These are phyloP conservation scores for Sitta europaea DNA, from an alignment of 2,113 vertebrate genomes.

Conservation along the genomic window DNA sequence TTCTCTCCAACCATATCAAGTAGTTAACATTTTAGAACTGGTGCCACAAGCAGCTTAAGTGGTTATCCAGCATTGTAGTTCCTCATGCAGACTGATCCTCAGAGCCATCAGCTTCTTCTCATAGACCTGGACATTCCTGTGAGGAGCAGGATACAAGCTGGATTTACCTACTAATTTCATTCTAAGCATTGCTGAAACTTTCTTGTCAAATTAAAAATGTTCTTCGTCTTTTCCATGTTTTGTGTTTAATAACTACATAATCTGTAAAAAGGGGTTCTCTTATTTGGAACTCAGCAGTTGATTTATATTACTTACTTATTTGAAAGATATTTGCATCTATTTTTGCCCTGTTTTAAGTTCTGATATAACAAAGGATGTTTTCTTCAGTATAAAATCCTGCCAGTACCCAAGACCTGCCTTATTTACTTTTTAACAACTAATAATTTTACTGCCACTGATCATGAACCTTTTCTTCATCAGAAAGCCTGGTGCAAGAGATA, in stretches of 20 bases:
- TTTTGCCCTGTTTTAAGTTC: background rate
- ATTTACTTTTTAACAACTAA: background rate
- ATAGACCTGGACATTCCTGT: background rate
- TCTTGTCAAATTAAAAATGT: background rate
- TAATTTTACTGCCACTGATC: background rate
- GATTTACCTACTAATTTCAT: background rate
- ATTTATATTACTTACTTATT: background rate
- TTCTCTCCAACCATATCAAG: background rate
- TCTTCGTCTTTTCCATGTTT: background rate
- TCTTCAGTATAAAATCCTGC: background rate
- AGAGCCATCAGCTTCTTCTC: background rate
- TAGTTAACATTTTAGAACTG: background rate
- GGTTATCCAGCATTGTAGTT: background rate
- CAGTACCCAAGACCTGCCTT: background rate
- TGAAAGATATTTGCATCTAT: background rate
- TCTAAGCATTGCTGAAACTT: background rate
- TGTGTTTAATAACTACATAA: background rate
- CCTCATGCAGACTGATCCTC: background rate
- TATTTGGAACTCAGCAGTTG: background rate
- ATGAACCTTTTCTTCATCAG: background rate
- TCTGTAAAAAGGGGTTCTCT: background rate
- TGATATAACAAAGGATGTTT: background rate
- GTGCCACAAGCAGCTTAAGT: background rate
- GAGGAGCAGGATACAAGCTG: background rate
- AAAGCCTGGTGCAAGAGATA: background rate